Base-by-base conservation (phyloP, 2,113 vertebrate genomes). In the Tragulus kanchil region DNA sequence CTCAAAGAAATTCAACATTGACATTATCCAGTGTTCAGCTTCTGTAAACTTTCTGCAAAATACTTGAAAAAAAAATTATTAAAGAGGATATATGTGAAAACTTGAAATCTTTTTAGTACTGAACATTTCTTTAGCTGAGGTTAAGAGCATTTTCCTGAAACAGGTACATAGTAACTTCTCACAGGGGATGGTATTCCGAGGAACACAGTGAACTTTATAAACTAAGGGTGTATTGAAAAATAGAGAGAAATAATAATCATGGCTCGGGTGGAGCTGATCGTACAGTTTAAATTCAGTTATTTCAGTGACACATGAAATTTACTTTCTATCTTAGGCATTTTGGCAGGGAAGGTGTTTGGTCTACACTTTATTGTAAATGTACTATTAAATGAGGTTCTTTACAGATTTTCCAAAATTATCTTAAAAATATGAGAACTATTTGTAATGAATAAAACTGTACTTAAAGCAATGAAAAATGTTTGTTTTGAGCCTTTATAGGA, bases 341-440 rank as follows among this genome's bases (percentile, higher is more conserved):
- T 84, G 65, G 3, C 6, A 93, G 83, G 56, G 93, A 81, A 42
- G 42, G 5, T 85, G 3, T 61, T 3, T 71, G 3, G 2, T 59
- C 62, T 91, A 58, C 82, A 65, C 42, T 89, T 78, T 95, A 77
- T 81, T 92, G 67, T 0, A 90, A 62, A 64, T 58, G 45, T 64
- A 78, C 17, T 81, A n/a, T 89, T 65, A 95, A 75, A 58, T 90
- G 54, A 97, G 4, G 42, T 73, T 71, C 48, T 91, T 67, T 8
- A 42, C 8, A 48, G 16, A 82, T 83, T 82, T 94, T 92, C n/a
- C 36, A 31, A 97, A 96, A 88, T 89, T 69, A 85, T 59, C 56
- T 86, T 94, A 88, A 89, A 90, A 58, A 91, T 8, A 83, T 83
- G 15, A 94, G 87, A 85, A 59, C 16, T 87, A 13, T 78, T 81